Evolutionary conservation across 2,113 vertebrate genomes (phyloP).

Genomic region (Ascaphus truei): DNA sequence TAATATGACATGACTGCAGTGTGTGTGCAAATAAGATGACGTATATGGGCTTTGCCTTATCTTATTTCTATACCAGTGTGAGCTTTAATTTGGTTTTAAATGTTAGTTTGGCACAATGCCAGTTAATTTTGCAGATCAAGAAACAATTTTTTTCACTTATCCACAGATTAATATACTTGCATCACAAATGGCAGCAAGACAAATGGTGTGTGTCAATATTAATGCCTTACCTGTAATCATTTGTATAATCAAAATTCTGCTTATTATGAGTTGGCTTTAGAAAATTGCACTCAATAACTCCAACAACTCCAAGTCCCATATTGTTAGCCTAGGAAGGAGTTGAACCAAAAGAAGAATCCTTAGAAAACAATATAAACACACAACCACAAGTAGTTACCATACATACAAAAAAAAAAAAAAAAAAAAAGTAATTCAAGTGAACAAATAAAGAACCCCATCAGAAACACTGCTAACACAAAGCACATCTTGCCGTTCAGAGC

Average conservation of each 20-base stretch:
- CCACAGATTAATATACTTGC: background rate
- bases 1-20: too few species aligned
- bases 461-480: background rate
- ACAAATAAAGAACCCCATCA: too few species aligned
- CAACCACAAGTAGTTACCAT: too few species aligned
- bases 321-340: constrained; percentile 74
- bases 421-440: background rate
- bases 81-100: too few species aligned
- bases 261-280: constrained; percentile 95
- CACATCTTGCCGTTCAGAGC: background rate
- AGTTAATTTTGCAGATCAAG: background rate
- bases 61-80: too few species aligned
- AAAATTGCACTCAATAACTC: constrained; percentile 89
- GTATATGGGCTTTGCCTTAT: too few species aligned
- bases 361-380: too few species aligned
- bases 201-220: too few species aligned
- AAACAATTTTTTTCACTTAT: fast-evolving
- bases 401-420: background rate
- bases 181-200: background rate
- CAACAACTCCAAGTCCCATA: constrained; percentile 88
- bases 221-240: constrained; percentile 91
- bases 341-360: too few species aligned
- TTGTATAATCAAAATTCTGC: constrained; percentile 90
- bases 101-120: background rate
- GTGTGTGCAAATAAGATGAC: too few species aligned